These are phyloP conservation scores for Tenualosa thibaudeaui DNA, from an alignment of 2,797 vertebrate species.

Conservation along the genomic window DNA sequence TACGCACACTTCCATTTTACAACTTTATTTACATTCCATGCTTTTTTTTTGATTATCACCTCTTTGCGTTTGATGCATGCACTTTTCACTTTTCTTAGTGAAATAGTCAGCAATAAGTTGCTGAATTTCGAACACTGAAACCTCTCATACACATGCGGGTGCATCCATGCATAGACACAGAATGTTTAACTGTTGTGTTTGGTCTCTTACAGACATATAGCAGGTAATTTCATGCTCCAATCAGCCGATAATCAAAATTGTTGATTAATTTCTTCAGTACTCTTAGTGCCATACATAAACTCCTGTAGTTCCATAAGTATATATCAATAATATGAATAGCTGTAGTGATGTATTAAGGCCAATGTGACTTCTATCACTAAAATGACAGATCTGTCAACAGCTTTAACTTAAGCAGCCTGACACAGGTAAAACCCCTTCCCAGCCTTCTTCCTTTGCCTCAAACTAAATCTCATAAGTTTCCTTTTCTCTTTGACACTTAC, in stretches of 20 bases:
- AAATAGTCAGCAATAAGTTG: neutral
- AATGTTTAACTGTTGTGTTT: neutral
- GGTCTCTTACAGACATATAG: neutral
- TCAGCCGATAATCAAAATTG: neutral
- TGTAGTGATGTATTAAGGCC: constrained; percentile 19
- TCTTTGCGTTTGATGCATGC: constrained; percentile 21
- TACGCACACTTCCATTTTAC: constrained; percentile 17
- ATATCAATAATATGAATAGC: constrained; percentile 8
- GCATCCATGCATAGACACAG: neutral
- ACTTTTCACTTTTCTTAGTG: neutral
- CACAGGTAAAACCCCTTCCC: constrained; percentile 74
- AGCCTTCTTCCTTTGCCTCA: constrained; percentile 63
- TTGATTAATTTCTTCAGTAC: neutral
- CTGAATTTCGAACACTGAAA: neutral
- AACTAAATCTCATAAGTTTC: constrained; percentile 53
- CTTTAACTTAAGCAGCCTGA: constrained; percentile 73
- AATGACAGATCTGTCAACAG: constrained; percentile 64
- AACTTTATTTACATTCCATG: neutral
- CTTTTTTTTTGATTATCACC: neutral
- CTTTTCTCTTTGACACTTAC: constrained; percentile 45
- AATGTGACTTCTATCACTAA: constrained; percentile 22
- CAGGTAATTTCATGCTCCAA: neutral
- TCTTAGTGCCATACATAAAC: neutral
- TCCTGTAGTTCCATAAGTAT: neutral
- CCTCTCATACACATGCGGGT: neutral